Evolutionary conservation across 2,113 vertebrate species (phyloP).

Genomic region (Alosa alosa): DNA sequence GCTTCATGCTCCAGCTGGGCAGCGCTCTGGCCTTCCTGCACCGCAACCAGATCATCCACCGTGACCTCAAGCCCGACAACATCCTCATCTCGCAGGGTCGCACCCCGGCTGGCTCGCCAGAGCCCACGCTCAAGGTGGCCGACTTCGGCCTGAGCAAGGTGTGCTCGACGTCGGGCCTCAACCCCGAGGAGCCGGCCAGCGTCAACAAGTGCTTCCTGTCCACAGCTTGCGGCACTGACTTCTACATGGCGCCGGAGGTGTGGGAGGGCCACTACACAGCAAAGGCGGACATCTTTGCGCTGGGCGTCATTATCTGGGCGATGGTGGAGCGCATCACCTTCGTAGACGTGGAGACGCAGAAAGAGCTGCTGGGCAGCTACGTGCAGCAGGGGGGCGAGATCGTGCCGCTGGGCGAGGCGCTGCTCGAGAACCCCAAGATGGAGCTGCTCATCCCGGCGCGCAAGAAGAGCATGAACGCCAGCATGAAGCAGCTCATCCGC

Average conservation of each 20-base stretch:
- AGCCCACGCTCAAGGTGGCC: conserved; percentile 92
- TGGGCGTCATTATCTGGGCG: conserved; percentile 97
- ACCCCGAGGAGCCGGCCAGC: conserved; percentile 86
- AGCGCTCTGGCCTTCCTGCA: conserved; percentile 95
- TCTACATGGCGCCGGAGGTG: conserved; percentile 97
- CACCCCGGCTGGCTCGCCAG: conserved; percentile 68
- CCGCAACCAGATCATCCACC: conserved; percentile 94
- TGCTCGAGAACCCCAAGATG: conserved; percentile 96
- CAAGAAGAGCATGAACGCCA: conserved; percentile 92
- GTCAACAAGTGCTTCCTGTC: conserved; percentile 96
- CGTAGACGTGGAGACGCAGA: conserved; percentile 90
- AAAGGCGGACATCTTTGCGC: conserved; percentile 95
- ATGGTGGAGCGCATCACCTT: conserved; percentile 97
- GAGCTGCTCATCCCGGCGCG: conserved; percentile 91
- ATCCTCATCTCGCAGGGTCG: conserved; percentile 88
- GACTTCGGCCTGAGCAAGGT: conserved; percentile 97
- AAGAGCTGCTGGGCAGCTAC: conserved; percentile 91
- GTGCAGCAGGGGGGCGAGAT: conserved; percentile 89
- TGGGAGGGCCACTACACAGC: conserved; percentile 98
- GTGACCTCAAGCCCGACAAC: conserved; percentile 96
- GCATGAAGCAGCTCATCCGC: conserved; percentile 91
- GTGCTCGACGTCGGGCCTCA: conserved; percentile 85
- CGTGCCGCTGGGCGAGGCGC: conserved; percentile 90
- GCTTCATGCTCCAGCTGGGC: conserved; percentile 97
- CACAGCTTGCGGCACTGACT: conserved; percentile 92